Percentiles rank a stretch among this genome's conserved stretches.
Evolutionary conservation across 2,797 vertebrate species (phyloP).

Genomic region (Ciconia nigra): DNA sequence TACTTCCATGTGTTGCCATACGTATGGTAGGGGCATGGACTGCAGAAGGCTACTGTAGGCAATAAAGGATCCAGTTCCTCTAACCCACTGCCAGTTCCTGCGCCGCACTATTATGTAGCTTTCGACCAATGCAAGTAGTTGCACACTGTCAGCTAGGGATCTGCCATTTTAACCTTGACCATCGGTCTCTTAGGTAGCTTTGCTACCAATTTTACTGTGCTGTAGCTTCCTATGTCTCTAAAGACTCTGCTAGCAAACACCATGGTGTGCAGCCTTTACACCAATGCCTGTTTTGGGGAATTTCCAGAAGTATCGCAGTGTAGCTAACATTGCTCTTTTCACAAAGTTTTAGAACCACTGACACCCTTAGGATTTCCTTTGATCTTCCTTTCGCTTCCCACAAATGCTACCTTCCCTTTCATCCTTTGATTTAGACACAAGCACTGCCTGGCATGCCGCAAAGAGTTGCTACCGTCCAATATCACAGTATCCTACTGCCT

Average conservation of each 20-base stretch:
- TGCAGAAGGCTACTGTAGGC: background rate
- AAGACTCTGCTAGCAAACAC: background rate
- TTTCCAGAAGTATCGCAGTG: background rate
- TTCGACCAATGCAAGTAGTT: background rate
- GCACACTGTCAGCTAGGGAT: background rate
- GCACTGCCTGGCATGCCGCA: too few species aligned
- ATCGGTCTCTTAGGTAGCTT: background rate
- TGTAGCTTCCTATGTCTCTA: background rate
- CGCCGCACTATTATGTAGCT: background rate
- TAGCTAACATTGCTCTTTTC: background rate
- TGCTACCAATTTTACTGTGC: background rate
- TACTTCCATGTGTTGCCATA: background rate
- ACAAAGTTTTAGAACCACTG: background rate
- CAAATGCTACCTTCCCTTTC: background rate
- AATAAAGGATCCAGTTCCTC: background rate
- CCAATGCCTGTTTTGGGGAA: rapidly evolving
- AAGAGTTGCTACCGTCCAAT: background rate
- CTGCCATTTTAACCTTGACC: background rate
- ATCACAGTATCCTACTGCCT: background rate
- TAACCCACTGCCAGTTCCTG: background rate
- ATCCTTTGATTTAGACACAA: background rate
- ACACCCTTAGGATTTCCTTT: background rate
- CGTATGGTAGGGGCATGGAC: background rate
- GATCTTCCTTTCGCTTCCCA: background rate
- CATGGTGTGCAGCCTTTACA: rapidly evolving